Conservation (phyloP, 2,888 invertebrate genomes). For the Lasioglossum calceatum region DNA sequence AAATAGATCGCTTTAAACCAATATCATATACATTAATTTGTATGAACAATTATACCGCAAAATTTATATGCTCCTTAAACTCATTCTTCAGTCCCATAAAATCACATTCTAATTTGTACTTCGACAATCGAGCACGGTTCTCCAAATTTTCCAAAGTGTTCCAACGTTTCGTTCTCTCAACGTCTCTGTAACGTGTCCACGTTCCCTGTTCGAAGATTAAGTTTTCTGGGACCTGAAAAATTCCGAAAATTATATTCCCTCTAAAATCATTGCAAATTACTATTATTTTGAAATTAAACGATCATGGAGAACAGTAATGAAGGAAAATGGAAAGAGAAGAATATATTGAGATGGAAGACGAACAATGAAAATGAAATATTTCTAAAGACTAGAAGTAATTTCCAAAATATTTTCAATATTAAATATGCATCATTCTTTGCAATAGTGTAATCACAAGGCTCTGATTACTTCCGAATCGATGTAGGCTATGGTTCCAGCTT, state of each 20-base stretch:
- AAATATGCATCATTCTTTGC: neutral
- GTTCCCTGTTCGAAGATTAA: conserved; percentile 65
- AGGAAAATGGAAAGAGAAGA: neutral
- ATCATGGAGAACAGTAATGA: neutral
- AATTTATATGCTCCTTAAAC: conserved; percentile 60
- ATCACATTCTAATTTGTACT: conserved; percentile 74
- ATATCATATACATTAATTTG: neutral
- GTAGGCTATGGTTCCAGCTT: conserved; percentile 69
- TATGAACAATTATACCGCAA: conserved; percentile 66
- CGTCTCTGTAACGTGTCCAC: conserved; percentile 66
- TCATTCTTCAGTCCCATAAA: conserved; percentile 66
- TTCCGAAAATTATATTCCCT: neutral
- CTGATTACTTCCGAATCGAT: conserved; percentile 65
- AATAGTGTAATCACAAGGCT: neutral
- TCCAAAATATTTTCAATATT: neutral
- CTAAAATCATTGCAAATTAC: neutral
- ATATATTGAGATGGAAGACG: neutral
- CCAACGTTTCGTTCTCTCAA: conserved; percentile 76
- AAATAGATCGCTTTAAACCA: neutral
- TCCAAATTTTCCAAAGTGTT: conserved; percentile 68
- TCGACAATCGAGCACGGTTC: conserved; percentile 74
- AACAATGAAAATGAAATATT: neutral
- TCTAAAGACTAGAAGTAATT: neutral
- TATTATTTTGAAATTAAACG: neutral
- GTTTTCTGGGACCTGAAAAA: conserved; percentile 23